Base-by-base conservation (phyloP, 2,888 invertebrate species). In the Folsomia candida region DNA sequence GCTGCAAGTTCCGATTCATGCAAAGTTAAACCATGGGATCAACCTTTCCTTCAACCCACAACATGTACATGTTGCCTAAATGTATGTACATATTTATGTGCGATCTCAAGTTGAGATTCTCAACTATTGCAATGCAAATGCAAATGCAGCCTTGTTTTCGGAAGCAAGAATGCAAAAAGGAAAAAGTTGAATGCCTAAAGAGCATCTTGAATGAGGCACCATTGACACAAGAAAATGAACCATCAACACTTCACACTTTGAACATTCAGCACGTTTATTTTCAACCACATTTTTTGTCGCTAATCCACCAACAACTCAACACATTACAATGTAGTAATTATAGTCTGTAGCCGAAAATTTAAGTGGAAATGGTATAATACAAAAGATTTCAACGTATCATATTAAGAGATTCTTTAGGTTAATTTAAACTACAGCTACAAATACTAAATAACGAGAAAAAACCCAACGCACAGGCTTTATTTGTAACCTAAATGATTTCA, bases 211-310 rank as follows among this genome's bases (percentile, higher is more conserved):
- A n/a, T n/a, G 54, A 54, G 54, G 11, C 22, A 20, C 54, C 22
- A 20, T 54, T 54, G 54, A 54, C 54, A 54, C 54, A 14, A 20
- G 54, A 20, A 54, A 54, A 54, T 54, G 54, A 54, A 22, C 54
- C 54, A 54, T 54, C 54, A 54, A 54, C 54, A 54, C 20, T 54
- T 20, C 18, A 54, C 20, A 22, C 54, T 54, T 54, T 54, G 20
- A 54, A 54, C 54, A 22, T 54, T 54, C 22, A 54, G 22, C 18
- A 54, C 54, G 22, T 54, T 54, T 54, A 54, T 54, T 54, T 54
- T 54, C 54, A 54, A 54, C 54, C 54, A 54, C 6, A 54, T 54
- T 54, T 54, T 54, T 54, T 54, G 47, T 20, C 54, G 4, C 54
- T 54, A 54, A 54, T 54, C 18, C 18, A 54, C 54, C 54, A 54